Conservation (phyloP, 2,888 invertebrate genomes). For the Drosophila limbata region DNA sequence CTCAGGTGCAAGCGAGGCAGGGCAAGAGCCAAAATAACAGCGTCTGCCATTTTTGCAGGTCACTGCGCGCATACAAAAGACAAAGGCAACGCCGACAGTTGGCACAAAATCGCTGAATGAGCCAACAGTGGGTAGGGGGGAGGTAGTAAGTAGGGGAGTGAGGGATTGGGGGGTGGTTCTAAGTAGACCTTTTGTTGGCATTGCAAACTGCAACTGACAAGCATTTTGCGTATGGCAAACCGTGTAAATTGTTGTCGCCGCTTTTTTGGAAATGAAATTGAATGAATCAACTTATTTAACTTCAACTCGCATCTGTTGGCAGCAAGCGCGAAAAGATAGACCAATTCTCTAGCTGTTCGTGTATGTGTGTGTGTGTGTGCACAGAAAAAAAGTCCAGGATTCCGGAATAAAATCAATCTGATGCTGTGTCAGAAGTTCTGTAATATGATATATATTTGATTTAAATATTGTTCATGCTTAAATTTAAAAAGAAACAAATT, state of each 20-base stretch:
- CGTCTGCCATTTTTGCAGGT: constrained; percentile 84
- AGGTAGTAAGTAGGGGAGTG: not conserved
- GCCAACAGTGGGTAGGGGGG: not conserved
- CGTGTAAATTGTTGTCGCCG: constrained; percentile 65
- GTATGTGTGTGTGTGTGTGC: not conserved
- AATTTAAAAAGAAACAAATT: too few species aligned
- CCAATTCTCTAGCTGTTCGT: not conserved
- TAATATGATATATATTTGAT: too few species aligned
- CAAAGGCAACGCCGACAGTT: constrained; percentile 73
- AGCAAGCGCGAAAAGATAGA: constrained; percentile 13
- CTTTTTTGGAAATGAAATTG: constrained; percentile 23
- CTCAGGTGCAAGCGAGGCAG: constrained; percentile 22
- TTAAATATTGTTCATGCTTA: too few species aligned
- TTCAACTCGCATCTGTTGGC: constrained; percentile 14
- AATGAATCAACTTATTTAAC: constrained; percentile 40
- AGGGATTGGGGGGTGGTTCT: not conserved
- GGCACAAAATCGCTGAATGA: constrained; percentile 76
- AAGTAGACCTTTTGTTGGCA: constrained; percentile 58
- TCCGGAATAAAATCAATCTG: too few species aligned
- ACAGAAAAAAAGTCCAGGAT: too few species aligned
- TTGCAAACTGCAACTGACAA: constrained; percentile 73
- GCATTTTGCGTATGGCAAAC: constrained; percentile 77
- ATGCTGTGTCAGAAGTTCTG: too few species aligned
- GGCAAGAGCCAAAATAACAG: constrained; percentile 64
- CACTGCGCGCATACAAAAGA: constrained; percentile 83